These are phyloP conservation scores for Ciconia maguari DNA, from an alignment of 2,113 vertebrate genomes.

Conservation along the genomic window DNA sequence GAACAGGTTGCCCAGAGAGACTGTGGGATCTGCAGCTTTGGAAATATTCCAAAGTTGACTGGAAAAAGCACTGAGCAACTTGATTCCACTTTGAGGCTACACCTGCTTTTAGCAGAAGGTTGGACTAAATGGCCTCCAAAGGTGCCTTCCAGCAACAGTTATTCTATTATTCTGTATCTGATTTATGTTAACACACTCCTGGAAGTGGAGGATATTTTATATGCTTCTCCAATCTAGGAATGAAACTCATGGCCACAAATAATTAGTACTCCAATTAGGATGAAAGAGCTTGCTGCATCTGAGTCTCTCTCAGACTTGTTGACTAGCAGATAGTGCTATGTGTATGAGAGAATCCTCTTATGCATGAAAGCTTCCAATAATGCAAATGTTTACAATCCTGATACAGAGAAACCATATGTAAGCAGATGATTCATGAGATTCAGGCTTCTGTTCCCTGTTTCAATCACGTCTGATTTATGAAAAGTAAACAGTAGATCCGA, in stretches of 20 bases:
- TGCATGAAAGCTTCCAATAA: conserved; percentile 2
- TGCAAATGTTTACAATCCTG: background rate
- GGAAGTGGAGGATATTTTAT: background rate
- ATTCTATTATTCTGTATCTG: background rate
- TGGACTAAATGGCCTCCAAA: background rate
- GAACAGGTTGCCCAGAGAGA: background rate
- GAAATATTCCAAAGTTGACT: background rate
- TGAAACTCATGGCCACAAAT: background rate
- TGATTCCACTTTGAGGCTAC: background rate
- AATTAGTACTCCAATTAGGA: background rate
- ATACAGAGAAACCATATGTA: background rate
- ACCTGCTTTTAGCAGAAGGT: background rate
- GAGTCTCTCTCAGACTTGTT: background rate
- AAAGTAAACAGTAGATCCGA: conserved; percentile 10
- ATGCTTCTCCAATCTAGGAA: background rate
- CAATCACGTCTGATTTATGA: conserved; percentile 49
- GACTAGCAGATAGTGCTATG: background rate
- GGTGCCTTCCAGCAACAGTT: background rate
- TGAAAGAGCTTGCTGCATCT: background rate
- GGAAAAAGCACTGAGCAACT: background rate
- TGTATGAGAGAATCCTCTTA: background rate
- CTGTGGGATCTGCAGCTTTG: background rate
- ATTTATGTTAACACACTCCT: background rate
- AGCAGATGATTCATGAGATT: conserved; percentile 29
- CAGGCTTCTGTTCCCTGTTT: conserved; percentile 38